These are phyloP conservation scores for Panonychus citri DNA, from an alignment of 1,140 invertebrate genomes.

Conservation along the genomic window DNA sequence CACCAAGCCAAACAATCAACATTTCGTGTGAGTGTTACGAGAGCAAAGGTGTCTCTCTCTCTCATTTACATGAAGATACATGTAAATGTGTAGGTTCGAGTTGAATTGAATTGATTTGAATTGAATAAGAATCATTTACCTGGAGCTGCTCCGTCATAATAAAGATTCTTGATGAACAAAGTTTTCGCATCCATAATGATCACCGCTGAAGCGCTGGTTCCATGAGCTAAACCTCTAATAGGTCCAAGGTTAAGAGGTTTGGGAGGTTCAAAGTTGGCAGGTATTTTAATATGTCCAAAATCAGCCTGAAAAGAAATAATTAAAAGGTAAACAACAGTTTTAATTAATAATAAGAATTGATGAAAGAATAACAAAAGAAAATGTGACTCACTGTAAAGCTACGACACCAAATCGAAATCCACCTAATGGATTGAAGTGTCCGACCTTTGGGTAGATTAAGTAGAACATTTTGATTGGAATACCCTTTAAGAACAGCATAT, in stretches of 20 bases:
- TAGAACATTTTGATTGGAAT: slow-evolving; percentile 53
- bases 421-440: slow-evolving; percentile 58
- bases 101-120: slow-evolving; percentile 1
- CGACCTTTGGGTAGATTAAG: slow-evolving; percentile 54
- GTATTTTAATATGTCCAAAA: slow-evolving; percentile 62
- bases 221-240: slow-evolving; percentile 22
- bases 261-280: slow-evolving; percentile 38
- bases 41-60: background rate
- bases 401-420: slow-evolving; percentile 68
- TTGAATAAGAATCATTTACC: slow-evolving; percentile 9
- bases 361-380: too few relatives aligned
- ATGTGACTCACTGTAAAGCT: slow-evolving; percentile 51
- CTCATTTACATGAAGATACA: background rate
- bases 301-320: slow-evolving; percentile 44
- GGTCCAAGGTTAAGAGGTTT: slow-evolving; percentile 33
- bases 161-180: slow-evolving; percentile 58
- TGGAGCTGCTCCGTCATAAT: slow-evolving; percentile 28
- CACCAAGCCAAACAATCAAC: background rate
- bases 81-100: background rate
- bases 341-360: background rate
- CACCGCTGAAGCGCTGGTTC: slow-evolving; percentile 48
- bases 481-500: slow-evolving; percentile 46
- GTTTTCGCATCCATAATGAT: slow-evolving; percentile 61
- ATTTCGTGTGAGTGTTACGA: too few relatives aligned
- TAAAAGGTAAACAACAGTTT: background rate